Percentiles rank a stretch among this genome's conserved stretches.
Evolutionary conservation across 2,888 invertebrate genomes (phyloP).

Genomic region (Drosophila koepferae): DNA sequence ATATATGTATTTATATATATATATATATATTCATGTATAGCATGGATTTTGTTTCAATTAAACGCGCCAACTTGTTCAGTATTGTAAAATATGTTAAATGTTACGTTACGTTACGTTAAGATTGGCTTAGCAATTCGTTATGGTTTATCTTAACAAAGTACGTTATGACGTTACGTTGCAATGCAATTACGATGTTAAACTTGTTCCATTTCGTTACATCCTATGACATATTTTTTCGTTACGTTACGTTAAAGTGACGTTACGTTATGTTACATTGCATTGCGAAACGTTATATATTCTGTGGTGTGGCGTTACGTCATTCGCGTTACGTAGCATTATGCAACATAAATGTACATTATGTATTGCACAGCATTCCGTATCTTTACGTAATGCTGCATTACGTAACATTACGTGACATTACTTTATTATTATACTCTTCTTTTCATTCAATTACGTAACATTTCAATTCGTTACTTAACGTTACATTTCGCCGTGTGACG

Average conservation of each 20-base stretch:
- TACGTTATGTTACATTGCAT: too few relatives aligned
- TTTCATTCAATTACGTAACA: not conserved
- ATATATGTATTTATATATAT: constrained; percentile 40
- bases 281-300: not conserved
- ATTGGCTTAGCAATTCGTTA: constrained; percentile 56
- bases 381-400: too few relatives aligned
- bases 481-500: not conserved
- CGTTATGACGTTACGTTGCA: not conserved
- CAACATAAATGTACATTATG: not conserved
- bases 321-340: not conserved
- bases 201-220: not conserved
- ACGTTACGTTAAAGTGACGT: too few relatives aligned
- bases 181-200: not conserved
- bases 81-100: constrained; percentile 45
- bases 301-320: too few relatives aligned
- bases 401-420: not conserved
- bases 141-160: constrained; percentile 27
- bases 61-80: constrained; percentile 61
- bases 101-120: constrained; percentile 24
- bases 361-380: not conserved
- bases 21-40: constrained; percentile 37
- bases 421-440: too few relatives aligned
- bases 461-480: not conserved
- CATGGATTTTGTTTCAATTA: constrained; percentile 49
- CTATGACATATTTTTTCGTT: not conserved